Base-by-base conservation (phyloP, 2,113 vertebrate genomes). In the Mola mola region DNA sequence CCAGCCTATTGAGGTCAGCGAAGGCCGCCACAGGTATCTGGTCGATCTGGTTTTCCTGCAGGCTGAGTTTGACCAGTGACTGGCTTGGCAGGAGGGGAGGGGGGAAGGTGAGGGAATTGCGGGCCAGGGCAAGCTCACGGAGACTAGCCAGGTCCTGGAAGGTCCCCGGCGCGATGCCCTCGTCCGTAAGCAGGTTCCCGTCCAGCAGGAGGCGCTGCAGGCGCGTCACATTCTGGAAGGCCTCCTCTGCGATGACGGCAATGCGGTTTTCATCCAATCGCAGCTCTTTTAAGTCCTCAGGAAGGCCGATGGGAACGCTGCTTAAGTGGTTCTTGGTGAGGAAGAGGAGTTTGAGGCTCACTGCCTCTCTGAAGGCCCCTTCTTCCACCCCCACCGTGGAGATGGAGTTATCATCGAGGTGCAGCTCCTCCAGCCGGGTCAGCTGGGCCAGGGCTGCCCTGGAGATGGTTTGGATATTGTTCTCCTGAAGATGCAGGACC, bases 381-480 rank as follows among this genome's bases (percentile, higher is more conserved):
- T 98, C 96, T 66, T 98, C 96, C 75, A 99, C 96, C 0, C 97
- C 97, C 22, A 98, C 96, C 0, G 97, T 98, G 59, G 97, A 98
- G 68, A 99, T 98, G 28, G 96, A 98, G 79, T 99, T 99, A 80
- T 98, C 97, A 31, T 99, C 97, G 48, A 99, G 90, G 52, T 99
- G 97, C 15, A 99, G 90, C 85, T 98, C 96, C 87, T 98, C 97
- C 1, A 98, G 90, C 62, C 92, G 93, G 72, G 93, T 82, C 47
- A 99, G 91, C 88, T 98, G 96, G 41, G 96, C 94, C 6, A 99
- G 93, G 5, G 97, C 96, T 3, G 92, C 94, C 56, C 91, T 93
- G n/a, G 97, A 98, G 80, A 99, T 98, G 4, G 97, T 98, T 85
- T 98, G 97, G 75, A 99, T 99, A 81, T 98, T 98, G 90, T 99